Percentiles rank a stretch among this genome's conserved stretches.
Conservation (phyloP, 2,888 invertebrate species). For the Neocrepidodera transversa region DNA sequence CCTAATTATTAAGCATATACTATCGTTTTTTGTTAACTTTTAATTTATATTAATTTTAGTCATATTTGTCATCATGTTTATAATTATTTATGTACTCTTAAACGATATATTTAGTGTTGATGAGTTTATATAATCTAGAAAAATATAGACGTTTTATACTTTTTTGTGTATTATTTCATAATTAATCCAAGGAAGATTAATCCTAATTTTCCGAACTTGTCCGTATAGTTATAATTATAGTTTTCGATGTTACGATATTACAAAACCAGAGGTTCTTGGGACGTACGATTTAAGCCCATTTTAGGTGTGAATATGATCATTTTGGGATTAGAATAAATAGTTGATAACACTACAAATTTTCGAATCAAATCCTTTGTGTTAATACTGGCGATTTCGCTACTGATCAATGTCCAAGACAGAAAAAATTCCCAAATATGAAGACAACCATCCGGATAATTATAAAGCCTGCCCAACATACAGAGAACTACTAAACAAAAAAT, state of each 20-base stretch:
- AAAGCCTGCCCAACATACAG: not conserved
- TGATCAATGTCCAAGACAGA: too few relatives aligned
- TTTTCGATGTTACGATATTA: too few relatives aligned
- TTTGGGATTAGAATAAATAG: too few relatives aligned
- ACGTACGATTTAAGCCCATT: too few relatives aligned
- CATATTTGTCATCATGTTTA: conserved; percentile 43
- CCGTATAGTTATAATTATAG: too few relatives aligned
- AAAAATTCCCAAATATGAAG: not conserved
- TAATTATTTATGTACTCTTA: conserved; percentile 41
- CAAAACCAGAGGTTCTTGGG: too few relatives aligned
- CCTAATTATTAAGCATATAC: conserved; percentile 15
- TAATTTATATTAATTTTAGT: conserved; percentile 31
- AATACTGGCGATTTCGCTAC: too few relatives aligned
- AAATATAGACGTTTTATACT: conserved; percentile 40
- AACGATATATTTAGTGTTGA: conserved; percentile 43
- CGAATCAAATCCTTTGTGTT: too few relatives aligned
- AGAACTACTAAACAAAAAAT: not conserved
- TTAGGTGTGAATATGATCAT: too few relatives aligned
- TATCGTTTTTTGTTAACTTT: conserved; percentile 25
- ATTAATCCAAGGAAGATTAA: too few relatives aligned
- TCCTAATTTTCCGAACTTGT: too few relatives aligned
- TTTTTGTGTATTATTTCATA: conserved; percentile 8
- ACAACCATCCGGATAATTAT: not conserved
- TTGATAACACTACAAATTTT: too few relatives aligned
- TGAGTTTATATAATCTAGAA: conserved; percentile 40